phyloP scores from a whole-genome alignment of 2,888 invertebrate species.

The Callyntrura guangdongensis region DNA sequence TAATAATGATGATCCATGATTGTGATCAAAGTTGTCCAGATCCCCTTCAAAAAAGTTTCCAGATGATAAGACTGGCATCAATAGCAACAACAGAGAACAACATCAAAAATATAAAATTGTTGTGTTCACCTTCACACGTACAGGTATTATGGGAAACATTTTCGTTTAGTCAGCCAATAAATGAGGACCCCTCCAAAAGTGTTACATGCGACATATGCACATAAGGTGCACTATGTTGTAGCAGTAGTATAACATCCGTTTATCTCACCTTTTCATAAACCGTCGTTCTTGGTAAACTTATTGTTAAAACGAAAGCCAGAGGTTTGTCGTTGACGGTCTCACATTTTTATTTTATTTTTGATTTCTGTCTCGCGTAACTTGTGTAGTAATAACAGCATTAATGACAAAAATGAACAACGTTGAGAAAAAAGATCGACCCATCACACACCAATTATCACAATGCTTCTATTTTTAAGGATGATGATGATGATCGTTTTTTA shows the following conservation, averaged over 20 bases:
- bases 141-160: too few species aligned
- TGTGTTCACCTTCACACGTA: too few species aligned
- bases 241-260: too few species aligned
- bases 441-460: slow-evolving; percentile 50
- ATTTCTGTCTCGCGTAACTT: too few species aligned
- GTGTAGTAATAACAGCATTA: too few species aligned
- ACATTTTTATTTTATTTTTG: too few species aligned
- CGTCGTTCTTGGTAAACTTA: too few species aligned
- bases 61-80: not conserved
- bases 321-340: too few species aligned
- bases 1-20: not conserved
- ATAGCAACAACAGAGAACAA: slow-evolving; percentile 10
- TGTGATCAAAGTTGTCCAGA: not conserved
- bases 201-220: not conserved
- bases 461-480: too few species aligned
- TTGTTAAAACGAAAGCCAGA: too few species aligned
- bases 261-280: too few species aligned
- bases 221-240: too few species aligned
- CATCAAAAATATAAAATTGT: not conserved
- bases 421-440: slow-evolving; percentile 59
- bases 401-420: not conserved
- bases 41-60: not conserved
- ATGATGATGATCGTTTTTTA: slow-evolving; percentile 48
- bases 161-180: not conserved
- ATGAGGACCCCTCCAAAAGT: slow-evolving; percentile 3